These are phyloP conservation scores for Spodoptera frugiperda DNA, from an alignment of 1,140 invertebrate genomes.

Conservation along the genomic window DNA sequence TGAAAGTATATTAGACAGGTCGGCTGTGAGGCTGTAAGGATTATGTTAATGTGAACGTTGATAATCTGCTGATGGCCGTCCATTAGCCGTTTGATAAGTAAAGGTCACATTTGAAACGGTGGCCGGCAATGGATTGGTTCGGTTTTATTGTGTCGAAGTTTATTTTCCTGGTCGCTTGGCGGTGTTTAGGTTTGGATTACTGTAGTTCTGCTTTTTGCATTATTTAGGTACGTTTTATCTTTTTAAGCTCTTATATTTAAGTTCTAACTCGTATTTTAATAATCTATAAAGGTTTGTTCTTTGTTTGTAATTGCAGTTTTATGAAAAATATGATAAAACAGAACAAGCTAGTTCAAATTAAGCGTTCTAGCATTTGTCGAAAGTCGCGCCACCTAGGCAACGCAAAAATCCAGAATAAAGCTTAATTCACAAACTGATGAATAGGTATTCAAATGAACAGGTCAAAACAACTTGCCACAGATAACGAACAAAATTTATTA, in stretches of 20 bases:
- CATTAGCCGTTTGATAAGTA: constrained; percentile 64
- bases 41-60: constrained; percentile 57
- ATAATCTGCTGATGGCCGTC: constrained; percentile 54
- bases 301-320: too few relatives aligned
- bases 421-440: not conserved
- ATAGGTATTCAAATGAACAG: not conserved
- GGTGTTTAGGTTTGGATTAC: not conserved
- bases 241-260: too few relatives aligned
- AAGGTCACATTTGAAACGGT: constrained; percentile 64
- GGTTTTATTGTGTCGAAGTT: not conserved
- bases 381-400: not conserved
- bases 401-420: not conserved
- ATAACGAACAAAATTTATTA: constrained; percentile 36
- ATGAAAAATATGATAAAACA: too few relatives aligned
- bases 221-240: too few relatives aligned
- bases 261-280: too few relatives aligned
- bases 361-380: too few relatives aligned
- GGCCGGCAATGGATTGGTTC: constrained; percentile 9
- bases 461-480: not conserved
- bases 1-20: constrained; percentile 44
- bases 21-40: constrained; percentile 44
- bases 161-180: not conserved
- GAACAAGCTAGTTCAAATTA: too few relatives aligned
- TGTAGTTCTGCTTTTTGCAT: not conserved
- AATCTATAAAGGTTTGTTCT: too few relatives aligned